Conservation (phyloP, 1,140 invertebrate species). For the Papilio glaucus region DNA sequence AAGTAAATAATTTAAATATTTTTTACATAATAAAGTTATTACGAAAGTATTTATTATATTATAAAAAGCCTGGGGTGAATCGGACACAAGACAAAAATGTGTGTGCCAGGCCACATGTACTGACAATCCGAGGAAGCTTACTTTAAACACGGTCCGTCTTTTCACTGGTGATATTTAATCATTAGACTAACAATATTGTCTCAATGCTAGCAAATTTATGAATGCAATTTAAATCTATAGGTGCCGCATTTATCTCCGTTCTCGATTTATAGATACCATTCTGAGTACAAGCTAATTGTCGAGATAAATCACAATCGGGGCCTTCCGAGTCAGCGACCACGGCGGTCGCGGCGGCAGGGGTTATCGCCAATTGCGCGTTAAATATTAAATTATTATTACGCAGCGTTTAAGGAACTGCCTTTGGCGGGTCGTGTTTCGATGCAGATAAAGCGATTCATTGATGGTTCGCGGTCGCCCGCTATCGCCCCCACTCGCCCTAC, state of each 20-base stretch:
- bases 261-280: slow-evolving; percentile 34
- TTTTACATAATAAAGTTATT: too few relatives aligned
- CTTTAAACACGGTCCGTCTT: not conserved
- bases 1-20: too few relatives aligned
- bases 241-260: slow-evolving; percentile 21
- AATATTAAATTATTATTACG: slow-evolving; percentile 49
- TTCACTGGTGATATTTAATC: not conserved
- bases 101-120: too few relatives aligned
- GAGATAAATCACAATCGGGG: slow-evolving; percentile 60
- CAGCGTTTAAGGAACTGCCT: slow-evolving; percentile 27
- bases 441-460: slow-evolving; percentile 38
- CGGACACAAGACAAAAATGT: too few relatives aligned
- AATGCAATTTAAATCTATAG: slow-evolving; percentile 24
- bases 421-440: slow-evolving; percentile 17
- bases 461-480: slow-evolving; percentile 18
- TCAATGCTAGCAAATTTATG: slow-evolving; percentile 1
- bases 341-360: slow-evolving; percentile 44
- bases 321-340: slow-evolving; percentile 52
- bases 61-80: too few relatives aligned
- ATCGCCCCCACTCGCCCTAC: slow-evolving; percentile 29
- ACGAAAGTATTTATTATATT: too few relatives aligned
- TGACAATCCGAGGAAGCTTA: not conserved
- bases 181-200: not conserved
- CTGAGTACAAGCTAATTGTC: slow-evolving; percentile 56
- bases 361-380: slow-evolving; percentile 65